These are phyloP conservation scores for Flexamia atlantica DNA, from an alignment of 2,888 invertebrate genomes.

Conservation along the genomic window DNA sequence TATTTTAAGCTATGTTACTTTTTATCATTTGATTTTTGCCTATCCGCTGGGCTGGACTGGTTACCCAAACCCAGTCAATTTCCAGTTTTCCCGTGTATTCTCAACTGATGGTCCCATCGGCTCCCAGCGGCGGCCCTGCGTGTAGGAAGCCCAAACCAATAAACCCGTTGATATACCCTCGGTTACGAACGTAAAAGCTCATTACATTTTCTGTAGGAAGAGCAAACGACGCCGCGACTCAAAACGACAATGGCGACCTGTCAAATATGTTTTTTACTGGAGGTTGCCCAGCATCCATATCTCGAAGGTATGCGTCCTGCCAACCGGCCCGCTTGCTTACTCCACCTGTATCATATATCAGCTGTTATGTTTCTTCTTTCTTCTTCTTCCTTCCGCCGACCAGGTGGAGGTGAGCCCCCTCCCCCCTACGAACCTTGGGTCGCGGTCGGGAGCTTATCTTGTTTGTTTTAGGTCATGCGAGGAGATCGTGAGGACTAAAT, in stretches of 20 bases:
- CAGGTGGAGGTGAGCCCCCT: neutral
- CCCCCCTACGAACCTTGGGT: neutral
- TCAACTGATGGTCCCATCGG: neutral
- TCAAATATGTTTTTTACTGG: constrained; percentile 34
- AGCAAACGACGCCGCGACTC: constrained; percentile 20
- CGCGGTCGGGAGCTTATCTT: constrained; percentile 37
- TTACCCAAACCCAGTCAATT: too few species aligned
- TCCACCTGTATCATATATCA: constrained; percentile 54
- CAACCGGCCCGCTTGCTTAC: constrained; percentile 13
- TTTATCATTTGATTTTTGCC: too few species aligned
- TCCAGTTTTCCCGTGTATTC: too few species aligned
- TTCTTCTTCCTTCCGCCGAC: constrained; percentile 42
- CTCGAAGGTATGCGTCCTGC: constrained; percentile 15
- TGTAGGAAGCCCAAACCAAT: neutral
- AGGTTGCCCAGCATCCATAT: constrained; percentile 21
- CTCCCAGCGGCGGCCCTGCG: neutral
- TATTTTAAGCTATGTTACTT: too few species aligned
- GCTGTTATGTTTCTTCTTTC: constrained; percentile 44
- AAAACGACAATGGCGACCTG: constrained; percentile 46
- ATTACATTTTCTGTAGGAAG: constrained; percentile 31
- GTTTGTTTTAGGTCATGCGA: constrained; percentile 47
- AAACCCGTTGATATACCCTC: constrained; percentile 11
- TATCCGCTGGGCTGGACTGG: too few species aligned
- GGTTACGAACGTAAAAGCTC: constrained; percentile 35
- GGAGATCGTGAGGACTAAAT: neutral